Conservation (phyloP, 1,140 invertebrate species). For the Parapsyche elsis region DNA sequence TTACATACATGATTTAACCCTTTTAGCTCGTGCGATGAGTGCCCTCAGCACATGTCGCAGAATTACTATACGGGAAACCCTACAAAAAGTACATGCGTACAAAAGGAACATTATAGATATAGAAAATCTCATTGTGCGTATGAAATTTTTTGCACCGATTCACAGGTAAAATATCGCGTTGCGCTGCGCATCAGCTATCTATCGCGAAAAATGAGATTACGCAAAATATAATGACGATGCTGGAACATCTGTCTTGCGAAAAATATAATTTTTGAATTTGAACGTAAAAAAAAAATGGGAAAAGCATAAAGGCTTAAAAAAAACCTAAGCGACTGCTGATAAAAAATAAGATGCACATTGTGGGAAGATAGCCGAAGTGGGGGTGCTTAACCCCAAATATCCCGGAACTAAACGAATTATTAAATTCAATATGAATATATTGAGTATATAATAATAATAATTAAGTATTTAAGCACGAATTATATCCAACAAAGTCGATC, state of each 20-base stretch:
- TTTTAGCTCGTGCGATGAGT: neutral
- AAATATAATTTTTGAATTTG: neutral
- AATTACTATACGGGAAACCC: neutral
- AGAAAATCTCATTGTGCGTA: no score
- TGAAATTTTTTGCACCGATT: no score
- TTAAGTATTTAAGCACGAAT: no score
- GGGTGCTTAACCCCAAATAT: constrained; percentile 29
- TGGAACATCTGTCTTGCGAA: constrained; percentile 23
- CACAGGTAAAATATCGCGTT: neutral
- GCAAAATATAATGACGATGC: neutral
- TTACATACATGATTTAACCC: constrained; percentile 24
- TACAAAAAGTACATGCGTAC: no score
- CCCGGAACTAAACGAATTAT: no score
- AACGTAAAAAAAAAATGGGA: constrained; percentile 1
- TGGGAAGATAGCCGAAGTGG: constrained; percentile 32
- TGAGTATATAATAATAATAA: no score
- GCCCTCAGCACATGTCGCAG: neutral
- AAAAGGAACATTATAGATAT: no score
- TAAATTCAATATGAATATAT: no score
- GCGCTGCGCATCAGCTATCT: neutral
- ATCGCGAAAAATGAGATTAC: neutral
- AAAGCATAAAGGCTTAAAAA: constrained; percentile 9
- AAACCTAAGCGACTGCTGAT: constrained; percentile 35
- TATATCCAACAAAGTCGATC: no score
- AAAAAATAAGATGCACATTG: constrained; percentile 48